Evolutionary conservation across 2,888 invertebrate genomes (phyloP), one percentile per base, ranked within the genome.

Genomic region (Rhodophaea formosa): DNA sequence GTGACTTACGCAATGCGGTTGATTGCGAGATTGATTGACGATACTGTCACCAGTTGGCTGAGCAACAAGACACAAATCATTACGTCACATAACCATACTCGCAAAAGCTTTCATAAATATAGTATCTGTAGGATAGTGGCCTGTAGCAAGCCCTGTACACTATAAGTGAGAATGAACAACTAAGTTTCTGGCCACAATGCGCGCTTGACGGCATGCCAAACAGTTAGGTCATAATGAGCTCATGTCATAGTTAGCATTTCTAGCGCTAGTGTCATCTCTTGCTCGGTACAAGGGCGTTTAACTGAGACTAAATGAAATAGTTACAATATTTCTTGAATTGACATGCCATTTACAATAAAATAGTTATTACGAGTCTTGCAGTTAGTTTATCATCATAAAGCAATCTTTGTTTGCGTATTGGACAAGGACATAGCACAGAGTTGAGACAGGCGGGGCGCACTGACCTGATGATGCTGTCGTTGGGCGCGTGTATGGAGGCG

Each of bases 11-110:
- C 96, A 92, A 96, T 96, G 93, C 96, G 94, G 95, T 96, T 96
- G 93, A 96, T 94, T 93, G 96, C 95, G 92, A 96, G 95, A 94
- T 96, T 96, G 94, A 96, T 96, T 92, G 96, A 95, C 87, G 96
- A 96, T 92, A 96, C 95, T 92, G 96, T 96, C 95, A 95, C 96
- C 94, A 96, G 96, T 94, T 96, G 96, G 95, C 96, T 97, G 95
- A 93, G 92, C 91, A 92, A 86, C 81, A 87, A 90, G 84, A 89
- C 84, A 89, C 79, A 82, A 72, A 78, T 86, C 83, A 87, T 88
- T 88, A 87, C 84, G 81, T 88, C 87, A 88, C 88, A 86, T 74
- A 82, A 87, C 84, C 75, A 77, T 75, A 79, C 79, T 82, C 79
- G 84, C 88, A 77, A 5, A 59, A 86, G 88, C 87, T 87, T 74